These are phyloP conservation scores for Karalla daura DNA, from an alignment of 2,797 vertebrate species.

Conservation along the genomic window DNA sequence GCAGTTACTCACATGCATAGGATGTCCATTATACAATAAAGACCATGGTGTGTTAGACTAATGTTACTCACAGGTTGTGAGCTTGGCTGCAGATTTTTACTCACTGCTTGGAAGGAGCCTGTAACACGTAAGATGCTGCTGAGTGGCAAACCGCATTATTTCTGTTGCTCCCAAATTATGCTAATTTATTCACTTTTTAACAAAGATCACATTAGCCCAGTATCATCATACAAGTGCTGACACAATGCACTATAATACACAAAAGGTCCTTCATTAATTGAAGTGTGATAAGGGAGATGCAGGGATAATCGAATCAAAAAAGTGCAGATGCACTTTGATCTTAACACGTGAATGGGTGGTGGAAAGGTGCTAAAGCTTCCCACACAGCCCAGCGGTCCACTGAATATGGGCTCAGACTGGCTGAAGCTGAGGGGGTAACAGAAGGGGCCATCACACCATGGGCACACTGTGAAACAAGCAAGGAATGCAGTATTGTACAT, in stretches of 20 bases:
- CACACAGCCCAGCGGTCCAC: neutral
- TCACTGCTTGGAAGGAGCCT: neutral
- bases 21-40: too few species aligned
- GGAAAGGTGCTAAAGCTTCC: slow-evolving; percentile 11
- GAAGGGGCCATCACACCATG: slow-evolving; percentile 29
- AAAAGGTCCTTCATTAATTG: slow-evolving; percentile 23
- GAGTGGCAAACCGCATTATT: slow-evolving; percentile 9
- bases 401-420: neutral
- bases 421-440: slow-evolving; percentile 20
- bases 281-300: slow-evolving; percentile 20
- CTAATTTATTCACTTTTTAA: slow-evolving; percentile 51
- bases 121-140: slow-evolving; percentile 12
- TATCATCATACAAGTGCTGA: slow-evolving; percentile 1
- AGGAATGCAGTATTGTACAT: slow-evolving; percentile 6
- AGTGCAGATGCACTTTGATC: slow-evolving; percentile 37
- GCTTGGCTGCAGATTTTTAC: neutral
- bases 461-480: neutral
- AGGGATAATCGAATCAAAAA: slow-evolving; percentile 22
- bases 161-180: slow-evolving; percentile 40
- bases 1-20: too few species aligned
- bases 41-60: too few species aligned
- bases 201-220: slow-evolving; percentile 36
- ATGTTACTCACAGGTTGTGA: neutral
- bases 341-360: slow-evolving; percentile 23
- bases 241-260: slow-evolving; percentile 37